These are phyloP conservation scores for Poecilia gillii DNA, from an alignment of 2,797 vertebrate species.

Conservation along the genomic window DNA sequence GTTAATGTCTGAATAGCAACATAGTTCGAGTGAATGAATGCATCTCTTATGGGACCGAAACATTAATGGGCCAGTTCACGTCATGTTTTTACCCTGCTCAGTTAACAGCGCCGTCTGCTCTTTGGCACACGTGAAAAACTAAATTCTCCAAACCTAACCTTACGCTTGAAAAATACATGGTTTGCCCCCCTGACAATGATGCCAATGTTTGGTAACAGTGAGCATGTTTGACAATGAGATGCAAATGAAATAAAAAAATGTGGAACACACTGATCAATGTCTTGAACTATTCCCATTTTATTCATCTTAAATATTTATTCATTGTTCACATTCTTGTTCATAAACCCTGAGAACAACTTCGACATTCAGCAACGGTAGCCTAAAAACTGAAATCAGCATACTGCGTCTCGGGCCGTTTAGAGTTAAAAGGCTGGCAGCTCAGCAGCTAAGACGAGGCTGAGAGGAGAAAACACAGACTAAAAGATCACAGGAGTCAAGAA, in stretches of 20 bases:
- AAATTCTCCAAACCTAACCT: too few species aligned
- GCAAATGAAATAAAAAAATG: too few species aligned
- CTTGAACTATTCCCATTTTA: too few species aligned
- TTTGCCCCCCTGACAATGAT: too few species aligned
- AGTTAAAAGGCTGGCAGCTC: constrained; percentile 11
- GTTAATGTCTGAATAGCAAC: background rate
- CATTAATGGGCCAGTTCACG: background rate
- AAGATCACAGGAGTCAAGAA: constrained; percentile 52
- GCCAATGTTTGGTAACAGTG: too few species aligned
- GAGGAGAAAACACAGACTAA: constrained; percentile 40
- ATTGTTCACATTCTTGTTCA: background rate
- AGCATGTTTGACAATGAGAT: too few species aligned
- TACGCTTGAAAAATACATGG: too few species aligned
- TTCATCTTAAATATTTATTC: background rate
- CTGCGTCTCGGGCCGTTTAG: background rate
- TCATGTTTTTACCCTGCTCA: background rate
- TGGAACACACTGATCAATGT: too few species aligned
- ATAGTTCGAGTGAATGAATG: background rate
- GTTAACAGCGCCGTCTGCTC: background rate
- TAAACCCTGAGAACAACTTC: background rate
- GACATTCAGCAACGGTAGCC: background rate
- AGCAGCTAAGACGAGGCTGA: constrained; percentile 19
- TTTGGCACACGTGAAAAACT: background rate
- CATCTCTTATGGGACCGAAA: background rate
- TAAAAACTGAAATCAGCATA: background rate